Evolutionary conservation across 2,797 vertebrate species (phyloP), one percentile per base, ranked within the genome.

Genomic region (Acrocephalus scirpaceus): DNA sequence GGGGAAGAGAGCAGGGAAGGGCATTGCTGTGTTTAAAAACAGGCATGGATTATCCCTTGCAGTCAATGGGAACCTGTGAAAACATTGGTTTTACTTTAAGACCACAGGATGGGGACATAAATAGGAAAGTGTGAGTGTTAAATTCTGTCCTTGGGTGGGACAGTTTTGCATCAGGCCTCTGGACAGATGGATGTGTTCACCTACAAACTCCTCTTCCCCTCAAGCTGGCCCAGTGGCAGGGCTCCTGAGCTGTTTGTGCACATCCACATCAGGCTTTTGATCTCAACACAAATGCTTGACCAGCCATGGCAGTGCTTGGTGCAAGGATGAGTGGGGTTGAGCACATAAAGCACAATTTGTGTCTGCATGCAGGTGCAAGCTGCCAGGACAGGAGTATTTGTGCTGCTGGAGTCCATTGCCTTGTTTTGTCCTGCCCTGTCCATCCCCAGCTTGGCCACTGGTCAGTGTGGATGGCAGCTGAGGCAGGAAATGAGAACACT

Each of bases 341-440:
- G 67, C 14, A n/a, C 21, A 2, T 1, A 16, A 34, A 75, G 16
- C 50, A 8, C 26, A 5, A 23, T 44, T 36, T 50, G 27, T 56
- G 40, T 7, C 42, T 60, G 42, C 30, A 1, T 2, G 25, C 53
- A 38, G 53, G 4, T 32, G 38, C 26, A 30, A 34, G 70, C 44
- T 58, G 60, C 40, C 30, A 2, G 2, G 3, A 23, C 1, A 19
- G 66, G 32, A 42, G 22, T 0, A 1, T 60, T 80, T 38, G 58
- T 64, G 69, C 61, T 56, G 48, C 40, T 44, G 74, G 53, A 51
- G 6, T 6, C 40, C 47, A 5, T 12, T 20, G 42, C 54, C 20
- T 10, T 6, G 27, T 14, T 61, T 27, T 5, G 9, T 25, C 50
- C 56, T 32, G 30, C 57, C 51, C 81, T 81, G 61, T 13, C 65